phyloP scores from a whole-genome alignment of 2,888 invertebrate species.

The Salpingus planirostris region DNA sequence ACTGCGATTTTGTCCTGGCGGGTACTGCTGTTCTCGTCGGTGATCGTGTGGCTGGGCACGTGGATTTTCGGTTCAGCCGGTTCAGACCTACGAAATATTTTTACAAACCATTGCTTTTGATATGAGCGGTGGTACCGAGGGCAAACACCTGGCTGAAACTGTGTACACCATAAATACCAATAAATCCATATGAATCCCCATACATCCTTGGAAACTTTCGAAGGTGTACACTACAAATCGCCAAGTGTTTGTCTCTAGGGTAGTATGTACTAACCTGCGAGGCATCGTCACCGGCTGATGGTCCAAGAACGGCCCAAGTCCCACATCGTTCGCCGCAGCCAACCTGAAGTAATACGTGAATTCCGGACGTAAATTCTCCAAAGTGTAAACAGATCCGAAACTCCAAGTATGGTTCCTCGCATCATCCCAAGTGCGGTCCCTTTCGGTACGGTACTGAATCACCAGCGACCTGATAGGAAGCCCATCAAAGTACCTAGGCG shows the following conservation, averaged over 20 bases:
- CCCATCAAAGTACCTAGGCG: constrained; percentile 66
- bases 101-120: too few relatives aligned
- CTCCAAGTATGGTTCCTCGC: constrained; percentile 71
- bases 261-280: too few relatives aligned
- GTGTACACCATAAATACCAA: too few relatives aligned
- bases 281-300: constrained; percentile 56
- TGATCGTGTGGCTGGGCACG: constrained; percentile 35
- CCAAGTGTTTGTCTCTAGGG: too few relatives aligned
- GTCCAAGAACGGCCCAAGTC: constrained; percentile 59
- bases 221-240: too few relatives aligned
- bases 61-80: constrained; percentile 66
- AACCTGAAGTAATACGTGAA: constrained; percentile 74
- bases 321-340: constrained; percentile 77
- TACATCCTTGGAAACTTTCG: too few relatives aligned
- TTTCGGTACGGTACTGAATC: constrained; percentile 66
- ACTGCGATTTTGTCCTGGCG: constrained; percentile 45
- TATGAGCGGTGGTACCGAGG: too few relatives aligned
- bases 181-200: too few relatives aligned
- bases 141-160: too few relatives aligned
- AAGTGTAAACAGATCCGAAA: constrained; percentile 53
- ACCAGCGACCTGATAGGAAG: constrained; percentile 65
- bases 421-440: constrained; percentile 53
- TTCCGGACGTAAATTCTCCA: constrained; percentile 71
- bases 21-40: constrained; percentile 38
- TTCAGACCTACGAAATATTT: too few relatives aligned